Evolutionary conservation across 2,888 invertebrate species (phyloP), one percentile per base, ranked within the genome.

Genomic region (Nemotelus nigrinus): DNA sequence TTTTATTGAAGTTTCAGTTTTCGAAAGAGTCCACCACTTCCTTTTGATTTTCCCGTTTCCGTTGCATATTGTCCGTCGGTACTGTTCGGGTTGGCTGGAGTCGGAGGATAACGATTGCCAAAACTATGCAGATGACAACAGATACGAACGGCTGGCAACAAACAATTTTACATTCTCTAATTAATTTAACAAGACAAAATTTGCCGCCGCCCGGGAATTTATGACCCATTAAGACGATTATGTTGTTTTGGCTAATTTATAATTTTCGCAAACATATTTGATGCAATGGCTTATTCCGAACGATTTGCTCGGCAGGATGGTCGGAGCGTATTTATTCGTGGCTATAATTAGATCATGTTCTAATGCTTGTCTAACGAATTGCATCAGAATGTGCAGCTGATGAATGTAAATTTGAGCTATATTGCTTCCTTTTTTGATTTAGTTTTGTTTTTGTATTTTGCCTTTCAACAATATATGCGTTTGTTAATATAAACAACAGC

Each of bases 171-270:
- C 60, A 60, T 63, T 60, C 43, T 2, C 74, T 74, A 74, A 74
- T 74, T 74, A 74, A 74, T 74, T 74, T 74, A 60, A 60, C 60
- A 60, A 74, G 60, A 41, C 63, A 63, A 74, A 57, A 74, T 74
- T 74, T 50, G 60, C 39, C 41, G 7, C 53, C 55, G 48, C 47
- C n/a, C 48, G 44, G 7, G 50, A 65, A 76, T 76, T 76, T 76
- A 76, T 67, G 76, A 76, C 39, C 76, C 76, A 76, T 76, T 76
- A 76, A 76, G 47, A 47, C 76, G 67, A 76, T 76, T 76, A 65
- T 76, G n/a, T 76, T 67, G 67, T 67, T 76, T 57, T 48, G 67
- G 74, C 43, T 74, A 74, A 74, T 74, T 74, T 60, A 2, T 57
- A 43, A 41, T 63, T 60, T 63, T 63, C 43, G 63, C 63, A 74